Evolutionary conservation across 37 sponge, comb jelly and placozoan genomes (phyloP).

Genomic region (Spongia lamella): DNA sequence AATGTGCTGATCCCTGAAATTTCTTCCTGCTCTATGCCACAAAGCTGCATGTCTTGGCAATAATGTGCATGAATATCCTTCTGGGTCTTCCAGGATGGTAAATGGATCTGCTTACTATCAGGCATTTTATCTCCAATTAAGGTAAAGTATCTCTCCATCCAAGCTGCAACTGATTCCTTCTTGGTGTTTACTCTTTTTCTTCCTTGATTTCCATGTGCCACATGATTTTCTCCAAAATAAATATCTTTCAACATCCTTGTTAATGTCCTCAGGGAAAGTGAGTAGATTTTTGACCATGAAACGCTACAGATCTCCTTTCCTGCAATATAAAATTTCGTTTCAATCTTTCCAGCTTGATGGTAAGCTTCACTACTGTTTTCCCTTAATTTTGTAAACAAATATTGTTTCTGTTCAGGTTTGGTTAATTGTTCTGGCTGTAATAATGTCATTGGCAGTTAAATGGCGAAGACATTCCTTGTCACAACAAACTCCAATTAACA

Average conservation of each 20-base stretch:
- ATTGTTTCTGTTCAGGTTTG: too few relatives aligned
- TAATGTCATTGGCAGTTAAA: too few relatives aligned
- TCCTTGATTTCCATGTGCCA: conserved; percentile 13
- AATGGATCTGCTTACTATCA: too few relatives aligned
- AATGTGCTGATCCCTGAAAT: conserved; percentile 1
- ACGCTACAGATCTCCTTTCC: conserved; percentile 1
- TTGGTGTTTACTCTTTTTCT: neutral
- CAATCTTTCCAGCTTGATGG: too few relatives aligned
- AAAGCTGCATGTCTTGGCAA: too few relatives aligned
- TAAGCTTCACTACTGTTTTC: too few relatives aligned
- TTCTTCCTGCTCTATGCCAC: too few relatives aligned
- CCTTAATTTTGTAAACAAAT: too few relatives aligned
- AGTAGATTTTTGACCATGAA: neutral
- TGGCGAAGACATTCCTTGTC: too few relatives aligned
- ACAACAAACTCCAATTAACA: too few relatives aligned
- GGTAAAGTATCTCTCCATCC: conserved; percentile 11
- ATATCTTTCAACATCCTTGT: neutral
- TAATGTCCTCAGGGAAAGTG: neutral
- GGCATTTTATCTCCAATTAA: conserved; percentile 11
- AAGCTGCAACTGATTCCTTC: neutral
- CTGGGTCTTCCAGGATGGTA: too few relatives aligned
- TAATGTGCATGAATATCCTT: neutral
- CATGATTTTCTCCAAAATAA: neutral
- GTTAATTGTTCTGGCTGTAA: too few relatives aligned
- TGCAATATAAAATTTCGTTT: neutral